phyloP scores from a whole-genome alignment of 2,888 invertebrate species.

The Orthosia gracilis region DNA sequence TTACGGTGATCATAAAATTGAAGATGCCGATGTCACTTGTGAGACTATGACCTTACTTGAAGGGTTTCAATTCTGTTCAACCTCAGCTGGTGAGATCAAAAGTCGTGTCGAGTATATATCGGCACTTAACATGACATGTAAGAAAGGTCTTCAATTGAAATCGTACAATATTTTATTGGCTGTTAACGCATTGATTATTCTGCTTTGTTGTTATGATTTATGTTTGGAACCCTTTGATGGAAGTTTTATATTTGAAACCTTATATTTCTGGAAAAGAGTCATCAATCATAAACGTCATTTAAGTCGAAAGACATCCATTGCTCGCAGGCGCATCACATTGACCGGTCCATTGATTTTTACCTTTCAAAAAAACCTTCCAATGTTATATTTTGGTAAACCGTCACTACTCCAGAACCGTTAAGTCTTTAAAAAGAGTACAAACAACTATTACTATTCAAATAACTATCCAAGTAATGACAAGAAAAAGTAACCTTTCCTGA shows the following conservation, averaged over 20 bases:
- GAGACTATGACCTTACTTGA: constrained; percentile 31
- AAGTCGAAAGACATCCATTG: background rate
- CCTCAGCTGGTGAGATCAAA: constrained; percentile 51
- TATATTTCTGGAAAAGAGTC: background rate
- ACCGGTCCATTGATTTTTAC: too few relatives aligned
- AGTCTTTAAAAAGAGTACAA: background rate
- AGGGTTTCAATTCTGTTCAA: constrained; percentile 25
- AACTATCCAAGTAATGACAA: too few relatives aligned
- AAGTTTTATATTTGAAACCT: background rate
- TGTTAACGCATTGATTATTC: constrained; percentile 29
- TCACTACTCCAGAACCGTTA: background rate
- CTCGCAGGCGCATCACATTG: too few relatives aligned
- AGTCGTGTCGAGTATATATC: constrained; percentile 45
- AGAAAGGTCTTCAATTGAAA: constrained; percentile 48
- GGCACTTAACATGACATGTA: constrained; percentile 43
- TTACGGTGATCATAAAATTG: constrained; percentile 61
- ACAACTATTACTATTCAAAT: too few relatives aligned
- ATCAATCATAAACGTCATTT: background rate
- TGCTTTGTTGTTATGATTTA: constrained; percentile 33
- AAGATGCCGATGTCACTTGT: constrained; percentile 29
- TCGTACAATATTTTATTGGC: constrained; percentile 43
- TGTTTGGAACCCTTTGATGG: background rate
- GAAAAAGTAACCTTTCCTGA: too few relatives aligned
- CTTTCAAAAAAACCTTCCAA: background rate
- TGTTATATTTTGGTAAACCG: background rate